Evolutionary conservation across 2,888 invertebrate species (phyloP), one percentile per base, ranked within the genome.

Genomic region (Temnothorax unifasciatus): DNA sequence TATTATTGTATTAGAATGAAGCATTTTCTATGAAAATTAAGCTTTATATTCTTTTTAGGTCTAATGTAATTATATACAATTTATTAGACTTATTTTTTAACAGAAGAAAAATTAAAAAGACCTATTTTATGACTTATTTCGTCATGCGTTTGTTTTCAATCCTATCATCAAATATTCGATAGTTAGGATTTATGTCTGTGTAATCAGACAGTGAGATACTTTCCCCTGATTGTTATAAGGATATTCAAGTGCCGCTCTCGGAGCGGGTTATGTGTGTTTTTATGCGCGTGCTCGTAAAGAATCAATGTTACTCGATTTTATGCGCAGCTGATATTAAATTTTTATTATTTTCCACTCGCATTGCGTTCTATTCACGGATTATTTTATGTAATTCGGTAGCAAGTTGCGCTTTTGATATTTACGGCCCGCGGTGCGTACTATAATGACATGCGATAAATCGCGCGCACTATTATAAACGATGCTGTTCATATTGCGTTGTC

Each of bases 401-500:
- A 47, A 44, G 57, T 54, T 34, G 29, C 50, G 25, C 15, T 66
- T 57, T 77, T 25, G 54, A 71, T 71, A 41, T 79, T 79, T 79
- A 79, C 34, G 69, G 15, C 11, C 29, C 29, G 41, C 68, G 21
- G n/a, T 66, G 18, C 38, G 44, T 79, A 57, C 59, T 21, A 15
- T 34, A 82, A 34, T 54, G 76, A 82, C 61, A 50, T 52, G 47
- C 61, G 41, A 69, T 77, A 68, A 69, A 69, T 83, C 61, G 69
- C 50, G 82, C 61, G 59, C 75, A 84, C 71, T 89, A 34, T 54
- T 38, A 84, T 74, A 61, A 89, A 87, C 86, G 89, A 87, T 57
- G 75, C 82, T 82, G 86, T 83, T 85, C 76, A 74, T 85, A 82
- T 79, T 83, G 85, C 88, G 83, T 54, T 68, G 86, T 86, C 89